These are phyloP conservation scores for Radopholus similis DNA, from an alignment of 1,140 invertebrate species.

Conservation along the genomic window DNA sequence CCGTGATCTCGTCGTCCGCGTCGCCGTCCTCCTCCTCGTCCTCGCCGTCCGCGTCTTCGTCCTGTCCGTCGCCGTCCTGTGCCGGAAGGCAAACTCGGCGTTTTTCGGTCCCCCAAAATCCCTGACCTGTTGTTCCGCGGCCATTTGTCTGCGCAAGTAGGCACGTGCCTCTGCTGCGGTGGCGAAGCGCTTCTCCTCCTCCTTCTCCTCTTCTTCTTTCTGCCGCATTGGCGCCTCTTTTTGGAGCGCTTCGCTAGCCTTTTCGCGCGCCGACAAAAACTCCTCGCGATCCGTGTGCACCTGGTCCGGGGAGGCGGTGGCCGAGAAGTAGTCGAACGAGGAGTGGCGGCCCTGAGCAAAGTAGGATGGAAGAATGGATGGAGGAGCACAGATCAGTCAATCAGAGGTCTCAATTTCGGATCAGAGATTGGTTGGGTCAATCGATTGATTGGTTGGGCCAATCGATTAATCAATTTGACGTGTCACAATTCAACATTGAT, in stretches of 20 bases:
- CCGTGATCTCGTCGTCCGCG: slow-evolving; percentile 15
- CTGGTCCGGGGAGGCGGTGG: slow-evolving; percentile 1
- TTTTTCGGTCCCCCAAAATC: background rate
- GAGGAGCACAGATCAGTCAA: too few relatives aligned
- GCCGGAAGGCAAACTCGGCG: too few relatives aligned
- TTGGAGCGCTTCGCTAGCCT: background rate
- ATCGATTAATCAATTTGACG: background rate
- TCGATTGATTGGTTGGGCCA: background rate
- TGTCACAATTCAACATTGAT: background rate
- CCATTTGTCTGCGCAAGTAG: slow-evolving; percentile 9
- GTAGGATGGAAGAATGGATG: background rate
- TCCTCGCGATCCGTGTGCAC: background rate
- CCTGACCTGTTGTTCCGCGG: background rate
- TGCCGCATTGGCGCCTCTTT: background rate
- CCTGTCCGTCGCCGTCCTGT: too few relatives aligned
- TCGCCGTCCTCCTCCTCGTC: slow-evolving; percentile 5
- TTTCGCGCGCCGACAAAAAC: background rate
- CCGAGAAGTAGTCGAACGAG: slow-evolving; percentile 17
- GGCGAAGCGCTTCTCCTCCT: slow-evolving; percentile 1
- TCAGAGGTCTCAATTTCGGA: too few relatives aligned
- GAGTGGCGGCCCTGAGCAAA: slow-evolving; percentile 5
- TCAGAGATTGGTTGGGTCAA: too few relatives aligned
- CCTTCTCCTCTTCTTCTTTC: background rate
- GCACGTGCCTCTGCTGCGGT: slow-evolving; percentile 6
- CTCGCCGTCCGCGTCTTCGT: background rate